Conservation (phyloP, 2,113 vertebrate genomes). For the Alouatta palliata region DNA sequence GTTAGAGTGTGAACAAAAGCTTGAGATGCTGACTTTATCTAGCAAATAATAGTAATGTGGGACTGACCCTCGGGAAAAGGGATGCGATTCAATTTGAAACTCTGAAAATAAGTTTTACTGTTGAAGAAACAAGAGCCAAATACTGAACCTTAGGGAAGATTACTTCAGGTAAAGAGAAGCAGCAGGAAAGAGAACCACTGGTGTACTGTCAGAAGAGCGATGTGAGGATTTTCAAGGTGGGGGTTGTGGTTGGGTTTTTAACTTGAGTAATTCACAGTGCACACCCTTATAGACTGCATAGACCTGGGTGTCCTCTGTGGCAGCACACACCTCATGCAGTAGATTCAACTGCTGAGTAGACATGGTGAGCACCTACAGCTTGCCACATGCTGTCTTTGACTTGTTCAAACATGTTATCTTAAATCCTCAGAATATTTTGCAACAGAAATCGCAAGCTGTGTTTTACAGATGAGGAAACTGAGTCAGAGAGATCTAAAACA, state of each 20-base stretch:
- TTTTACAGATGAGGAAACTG: constrained; percentile 13
- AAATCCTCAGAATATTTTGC: not conserved
- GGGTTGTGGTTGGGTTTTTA: not conserved
- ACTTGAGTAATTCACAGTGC: not conserved
- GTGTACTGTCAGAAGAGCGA: not conserved
- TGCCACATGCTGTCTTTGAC: not conserved
- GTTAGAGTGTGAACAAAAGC: not conserved
- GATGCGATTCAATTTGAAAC: not conserved
- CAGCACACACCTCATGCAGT: fast-evolving
- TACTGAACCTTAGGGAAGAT: not conserved
- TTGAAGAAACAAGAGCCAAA: not conserved
- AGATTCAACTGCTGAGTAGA: too few species aligned
- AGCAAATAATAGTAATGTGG: not conserved
- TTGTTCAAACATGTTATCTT: not conserved
- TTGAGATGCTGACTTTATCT: not conserved
- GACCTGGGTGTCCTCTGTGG: not conserved
- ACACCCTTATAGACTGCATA: too few species aligned
- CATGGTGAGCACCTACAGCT: not conserved
- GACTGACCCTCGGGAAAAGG: not conserved
- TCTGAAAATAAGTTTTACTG: not conserved
- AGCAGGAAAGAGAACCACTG: not conserved
- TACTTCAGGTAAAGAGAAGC: not conserved
- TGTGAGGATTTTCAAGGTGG: not conserved
- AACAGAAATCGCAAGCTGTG: not conserved
- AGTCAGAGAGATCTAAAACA: not conserved